Base-by-base conservation (phyloP, 1,140 invertebrate species). In the Musca vetustissima region DNA sequence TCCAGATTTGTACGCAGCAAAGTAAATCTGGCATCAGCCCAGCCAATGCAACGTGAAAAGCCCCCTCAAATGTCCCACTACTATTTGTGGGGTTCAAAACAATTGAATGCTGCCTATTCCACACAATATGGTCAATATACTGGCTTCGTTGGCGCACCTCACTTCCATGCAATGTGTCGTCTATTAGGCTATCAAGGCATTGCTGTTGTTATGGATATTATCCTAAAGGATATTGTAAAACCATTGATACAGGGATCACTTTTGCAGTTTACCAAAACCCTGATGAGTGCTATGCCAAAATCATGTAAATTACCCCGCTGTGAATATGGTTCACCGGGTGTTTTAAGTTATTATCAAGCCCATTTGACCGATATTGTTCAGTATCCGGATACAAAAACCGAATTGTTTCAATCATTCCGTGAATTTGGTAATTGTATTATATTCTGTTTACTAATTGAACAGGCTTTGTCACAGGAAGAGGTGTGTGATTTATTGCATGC, bases 121-220 rank as follows among this genome's bases (percentile, higher is more conserved):
- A 94, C 94, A 4, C 97, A 99, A 73, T 98, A 91, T 83, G 91
- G 91, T 4, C 93, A 98, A 83, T 98, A 97, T 80, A 88, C 89
- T 4, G 89, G 93, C 6, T 98, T 98, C 84, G 93, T 98, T 69
- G 97, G 97, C 3, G 88, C 94, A 0, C 92, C 93, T 69, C 97
- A 98, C 85, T 93, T 98, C 69, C 90, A 95, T 77, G 92, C 94
- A 0, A 93, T 99, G 81, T 96, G 95, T 70, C 92, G 94, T 28
- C 85, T 99, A 24, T 86, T 99, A 17, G 97, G 97, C 19, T 99
- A 99, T 84, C 96, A 99, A 85, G 97, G 97, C 0, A 98, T 99
- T 72, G 97, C 97, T 14, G 96, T 99, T 6, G 96, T 99, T 32
- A 96, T 99, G 87, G 94, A 98, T 74, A 97, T 99, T 83, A 87